Conservation (phyloP, 2,113 vertebrate genomes). For the Sphaerodactylus townsendi region DNA sequence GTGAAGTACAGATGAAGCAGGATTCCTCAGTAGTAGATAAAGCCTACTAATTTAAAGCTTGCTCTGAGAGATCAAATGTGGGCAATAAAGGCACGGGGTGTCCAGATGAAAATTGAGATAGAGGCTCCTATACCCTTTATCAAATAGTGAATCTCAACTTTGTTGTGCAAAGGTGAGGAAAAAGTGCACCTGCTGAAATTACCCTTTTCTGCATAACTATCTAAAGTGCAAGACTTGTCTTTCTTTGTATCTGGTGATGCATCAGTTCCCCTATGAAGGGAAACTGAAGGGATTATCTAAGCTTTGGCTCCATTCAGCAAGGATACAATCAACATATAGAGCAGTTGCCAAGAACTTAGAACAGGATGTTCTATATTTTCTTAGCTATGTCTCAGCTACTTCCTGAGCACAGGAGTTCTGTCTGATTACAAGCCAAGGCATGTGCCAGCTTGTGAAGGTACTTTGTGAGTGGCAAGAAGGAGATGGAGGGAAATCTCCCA, state of each 20-base stretch:
- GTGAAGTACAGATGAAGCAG: neutral
- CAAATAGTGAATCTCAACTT: neutral
- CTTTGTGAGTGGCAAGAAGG: neutral
- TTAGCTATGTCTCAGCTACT: conserved; percentile 10
- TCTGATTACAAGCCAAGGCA: neutral
- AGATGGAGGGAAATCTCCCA: neutral
- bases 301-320: neutral
- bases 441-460: conserved; percentile 10
- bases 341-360: neutral
- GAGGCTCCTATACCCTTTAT: neutral
- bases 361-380: neutral
- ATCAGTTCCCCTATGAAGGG: neutral
- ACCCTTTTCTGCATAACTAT: neutral
- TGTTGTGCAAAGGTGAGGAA: neutral
- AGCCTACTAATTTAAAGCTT: neutral
- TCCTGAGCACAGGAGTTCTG: neutral
- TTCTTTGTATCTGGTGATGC: neutral
- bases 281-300: conserved; percentile 12
- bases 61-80: neutral
- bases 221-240: neutral
- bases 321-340: conserved; percentile 11
- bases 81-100: neutral
- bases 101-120: neutral
- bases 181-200: conserved; percentile 10
- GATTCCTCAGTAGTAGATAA: neutral